Evolutionary conservation across 2,888 invertebrate species (phyloP).

Genomic region (Mayetiola destructor): DNA sequence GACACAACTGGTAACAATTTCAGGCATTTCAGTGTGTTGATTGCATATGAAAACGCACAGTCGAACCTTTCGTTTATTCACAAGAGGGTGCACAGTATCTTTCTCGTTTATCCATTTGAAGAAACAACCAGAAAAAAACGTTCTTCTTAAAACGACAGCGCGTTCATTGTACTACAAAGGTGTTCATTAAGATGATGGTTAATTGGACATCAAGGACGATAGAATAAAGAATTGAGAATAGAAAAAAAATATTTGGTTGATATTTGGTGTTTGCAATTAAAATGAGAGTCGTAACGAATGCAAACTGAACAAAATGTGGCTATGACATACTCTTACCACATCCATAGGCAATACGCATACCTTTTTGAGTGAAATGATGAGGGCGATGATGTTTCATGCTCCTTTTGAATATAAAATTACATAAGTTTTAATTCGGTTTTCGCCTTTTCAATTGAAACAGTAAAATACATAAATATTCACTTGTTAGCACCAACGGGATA

Average conservation of each 20-base stretch:
- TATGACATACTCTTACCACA: neutral
- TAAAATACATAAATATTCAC: too few species aligned
- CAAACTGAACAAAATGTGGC: slow-evolving; percentile 5
- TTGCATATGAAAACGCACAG: neutral
- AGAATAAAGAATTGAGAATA: neutral
- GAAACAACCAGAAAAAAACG: neutral
- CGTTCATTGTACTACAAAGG: slow-evolving; percentile 18
- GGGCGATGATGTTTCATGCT: slow-evolving; percentile 1
- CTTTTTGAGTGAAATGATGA: neutral
- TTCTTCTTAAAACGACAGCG: neutral
- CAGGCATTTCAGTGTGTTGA: too few species aligned
- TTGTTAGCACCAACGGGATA: too few species aligned
- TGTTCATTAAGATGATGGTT: slow-evolving; percentile 24
- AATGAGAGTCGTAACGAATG: neutral
- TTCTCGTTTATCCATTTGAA: neutral
- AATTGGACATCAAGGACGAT: slow-evolving; percentile 19
- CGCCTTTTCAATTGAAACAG: slow-evolving; percentile 12
- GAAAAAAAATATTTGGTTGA: neutral
- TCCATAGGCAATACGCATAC: too few species aligned
- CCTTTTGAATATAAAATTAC: neutral
- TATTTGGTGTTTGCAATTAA: slow-evolving; percentile 8
- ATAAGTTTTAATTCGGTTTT: neutral
- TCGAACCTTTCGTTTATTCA: neutral
- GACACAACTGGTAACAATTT: neutral
- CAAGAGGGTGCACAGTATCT: slow-evolving; percentile 2